phyloP scores from a whole-genome alignment of 2,797 vertebrate genomes.

The Ibycter americanus region DNA sequence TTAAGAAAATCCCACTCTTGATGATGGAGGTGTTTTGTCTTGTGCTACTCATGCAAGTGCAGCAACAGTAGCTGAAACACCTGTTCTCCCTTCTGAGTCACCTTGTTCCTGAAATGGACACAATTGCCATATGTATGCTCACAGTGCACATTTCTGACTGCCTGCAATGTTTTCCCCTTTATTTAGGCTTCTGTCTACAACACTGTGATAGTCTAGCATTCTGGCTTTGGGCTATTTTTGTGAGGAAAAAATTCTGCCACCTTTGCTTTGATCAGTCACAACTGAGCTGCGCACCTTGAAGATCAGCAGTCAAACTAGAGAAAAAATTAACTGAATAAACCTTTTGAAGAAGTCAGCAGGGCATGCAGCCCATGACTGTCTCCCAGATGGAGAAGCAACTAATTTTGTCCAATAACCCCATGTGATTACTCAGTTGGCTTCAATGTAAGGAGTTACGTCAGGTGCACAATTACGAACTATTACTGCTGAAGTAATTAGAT shows the following conservation, averaged over 20 bases:
- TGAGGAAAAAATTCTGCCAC: background rate
- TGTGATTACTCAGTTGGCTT: conserved; percentile 30
- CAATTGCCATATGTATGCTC: background rate
- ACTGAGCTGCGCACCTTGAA: background rate
- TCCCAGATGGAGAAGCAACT: conserved; percentile 38
- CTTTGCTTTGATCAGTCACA: background rate
- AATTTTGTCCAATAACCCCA: conserved; percentile 32
- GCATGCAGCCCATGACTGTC: background rate
- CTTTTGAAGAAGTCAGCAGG: background rate
- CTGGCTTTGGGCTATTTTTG: background rate
- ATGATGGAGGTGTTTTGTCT: conserved; percentile 7
- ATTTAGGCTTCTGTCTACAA: background rate
- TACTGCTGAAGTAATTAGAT: conserved; percentile 47
- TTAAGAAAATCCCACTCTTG: background rate
- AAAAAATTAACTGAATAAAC: background rate
- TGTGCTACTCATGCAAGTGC: background rate
- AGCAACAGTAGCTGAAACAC: background rate
- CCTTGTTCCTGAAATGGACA: background rate
- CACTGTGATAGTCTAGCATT: background rate
- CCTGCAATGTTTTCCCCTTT: background rate
- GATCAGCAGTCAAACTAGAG: background rate
- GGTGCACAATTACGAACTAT: conserved; percentile 10
- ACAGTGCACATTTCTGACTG: background rate
- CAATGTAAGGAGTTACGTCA: conserved; percentile 19
- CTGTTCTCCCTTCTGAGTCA: background rate